Percentiles rank a stretch among this genome's conserved stretches.
Evolutionary conservation across 2,888 invertebrate species (phyloP).

Genomic region (Mycogona germanica): DNA sequence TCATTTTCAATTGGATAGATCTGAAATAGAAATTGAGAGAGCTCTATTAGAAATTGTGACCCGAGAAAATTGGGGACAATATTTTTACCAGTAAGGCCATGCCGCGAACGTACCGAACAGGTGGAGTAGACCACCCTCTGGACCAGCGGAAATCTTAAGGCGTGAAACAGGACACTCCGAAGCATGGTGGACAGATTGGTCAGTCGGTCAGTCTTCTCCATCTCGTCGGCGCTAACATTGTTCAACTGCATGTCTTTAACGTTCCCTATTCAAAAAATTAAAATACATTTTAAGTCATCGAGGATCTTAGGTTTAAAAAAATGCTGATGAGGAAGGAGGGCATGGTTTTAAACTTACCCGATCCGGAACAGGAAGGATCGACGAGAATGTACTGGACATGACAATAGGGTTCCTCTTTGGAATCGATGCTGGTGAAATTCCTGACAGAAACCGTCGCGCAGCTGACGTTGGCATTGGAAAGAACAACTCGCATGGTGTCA

Average conservation of each 20-base stretch:
- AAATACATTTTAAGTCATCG: too few relatives aligned
- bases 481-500: slow-evolving; percentile 48
- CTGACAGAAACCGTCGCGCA: slow-evolving; percentile 52
- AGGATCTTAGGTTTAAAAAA: neutral
- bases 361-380: slow-evolving; percentile 94
- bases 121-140: slow-evolving; percentile 90
- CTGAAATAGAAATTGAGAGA: too few relatives aligned
- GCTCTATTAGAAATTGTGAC: too few relatives aligned
- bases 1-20: slow-evolving; percentile 85
- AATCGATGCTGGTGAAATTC: slow-evolving; percentile 58
- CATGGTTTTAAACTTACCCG: slow-evolving; percentile 66
- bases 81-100: too few relatives aligned
- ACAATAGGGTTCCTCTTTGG: slow-evolving; percentile 41
- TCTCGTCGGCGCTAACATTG: too few relatives aligned
- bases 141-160: slow-evolving; percentile 66
- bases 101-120: slow-evolving; percentile 50
- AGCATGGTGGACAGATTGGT: slow-evolving; percentile 69
- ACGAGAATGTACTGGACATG: slow-evolving; percentile 81
- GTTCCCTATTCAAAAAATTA: too few relatives aligned
- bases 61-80: too few relatives aligned
- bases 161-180: slow-evolving; percentile 65
- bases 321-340: too few relatives aligned
- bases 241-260: too few relatives aligned
- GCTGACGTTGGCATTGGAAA: slow-evolving; percentile 48
- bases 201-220: too few relatives aligned